These are phyloP conservation scores for Euura saliciscinereae DNA, from an alignment of 1,140 invertebrate species.

Conservation along the genomic window DNA sequence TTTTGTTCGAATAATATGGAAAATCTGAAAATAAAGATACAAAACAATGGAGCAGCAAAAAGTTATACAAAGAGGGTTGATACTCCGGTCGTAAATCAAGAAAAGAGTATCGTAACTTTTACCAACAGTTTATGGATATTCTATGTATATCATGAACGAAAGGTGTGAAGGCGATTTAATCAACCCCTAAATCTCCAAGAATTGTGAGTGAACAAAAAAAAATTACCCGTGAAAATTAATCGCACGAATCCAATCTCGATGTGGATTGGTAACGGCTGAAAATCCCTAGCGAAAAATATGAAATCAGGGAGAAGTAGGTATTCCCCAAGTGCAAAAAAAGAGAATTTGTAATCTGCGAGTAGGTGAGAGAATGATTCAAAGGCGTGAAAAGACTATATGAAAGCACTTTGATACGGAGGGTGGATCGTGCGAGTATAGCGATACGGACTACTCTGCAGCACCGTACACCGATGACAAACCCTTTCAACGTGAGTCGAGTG, in stretches of 20 bases:
- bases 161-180: constrained; percentile 9
- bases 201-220: no score
- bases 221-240: no score
- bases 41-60: neutral
- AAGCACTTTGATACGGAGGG: neutral
- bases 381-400: neutral
- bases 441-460: neutral
- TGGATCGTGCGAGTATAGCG: neutral
- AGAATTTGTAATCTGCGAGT: neutral
- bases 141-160: constrained; percentile 11
- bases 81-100: constrained; percentile 12
- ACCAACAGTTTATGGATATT: constrained; percentile 12
- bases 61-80: neutral
- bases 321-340: neutral
- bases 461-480: constrained; percentile 23
- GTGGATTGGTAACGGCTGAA: no score
- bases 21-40: neutral
- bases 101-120: constrained; percentile 6
- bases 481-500: constrained; percentile 25
- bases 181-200: neutral
- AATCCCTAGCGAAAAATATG: neutral
- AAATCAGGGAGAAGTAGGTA: neutral
- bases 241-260: no score
- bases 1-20: neutral
- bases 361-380: no score